Base-by-base conservation (phyloP, 2,888 invertebrate species). In the Emesis furor region DNA sequence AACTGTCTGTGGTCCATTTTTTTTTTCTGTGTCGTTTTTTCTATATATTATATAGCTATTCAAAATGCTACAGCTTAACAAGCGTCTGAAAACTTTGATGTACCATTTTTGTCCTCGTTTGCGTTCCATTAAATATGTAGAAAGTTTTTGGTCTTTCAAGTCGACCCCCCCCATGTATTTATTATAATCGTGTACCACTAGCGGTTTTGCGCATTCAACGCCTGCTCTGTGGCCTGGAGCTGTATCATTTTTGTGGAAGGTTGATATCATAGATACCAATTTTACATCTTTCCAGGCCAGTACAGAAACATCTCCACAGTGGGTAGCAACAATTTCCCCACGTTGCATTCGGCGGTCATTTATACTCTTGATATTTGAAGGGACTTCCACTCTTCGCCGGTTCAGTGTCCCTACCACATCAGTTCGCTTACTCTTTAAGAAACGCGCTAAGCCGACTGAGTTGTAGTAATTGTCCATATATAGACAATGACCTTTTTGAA, bases 161-260 rank as follows among this genome's bases (percentile, higher is more conserved):
- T 89, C 84, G 2, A 88, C 82, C 0, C 88, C 86, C 3, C 87
- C 88, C 88, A 91, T 90, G 69, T 42, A 82, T 51, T 85, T 86
- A 69, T 90, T 90, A 72, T 90, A 91, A n/a, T 72, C 73, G 6
- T 72, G 65, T 0, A 88, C 77, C 4, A 67, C 78, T 7, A 62
- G 59, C 30, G 59, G 59, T 0, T 74, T 8, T 0, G 73, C 79
- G 5, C 79, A 76, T 32, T 76, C 42, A 10, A 12, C 32, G 17
- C 55, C 55, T 55, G 55, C 55, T 55, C 17, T 55, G 55, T 17
- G 17, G 55, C 17, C 17, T 17, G 5, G 3, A 75, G 30, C 42
- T 8, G 42, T 37, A 3, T 81, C 82, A n/a, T 81, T 87, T 30
- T 80, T 69, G 59, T 62, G 59, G 30, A 62, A 24, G 30, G 8